These are phyloP conservation scores for Megalurothrips usitatus DNA, from an alignment of 2,888 invertebrate genomes.

Conservation along the genomic window DNA sequence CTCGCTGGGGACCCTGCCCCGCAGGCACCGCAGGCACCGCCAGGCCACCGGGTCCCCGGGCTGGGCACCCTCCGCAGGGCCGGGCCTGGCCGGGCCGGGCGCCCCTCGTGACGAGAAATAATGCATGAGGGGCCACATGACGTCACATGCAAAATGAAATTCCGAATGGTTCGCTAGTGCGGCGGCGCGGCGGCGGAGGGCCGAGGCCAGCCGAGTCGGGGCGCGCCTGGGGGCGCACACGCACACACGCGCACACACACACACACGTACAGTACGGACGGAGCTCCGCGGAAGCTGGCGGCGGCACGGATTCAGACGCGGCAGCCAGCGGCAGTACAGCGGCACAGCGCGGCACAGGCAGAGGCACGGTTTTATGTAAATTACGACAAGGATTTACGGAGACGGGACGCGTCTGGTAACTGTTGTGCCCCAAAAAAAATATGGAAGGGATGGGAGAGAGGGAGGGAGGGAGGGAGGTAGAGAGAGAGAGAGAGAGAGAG, in stretches of 20 bases:
- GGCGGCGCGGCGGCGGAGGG: background rate
- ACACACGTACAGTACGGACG: no score
- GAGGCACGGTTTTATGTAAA: constrained; percentile 25
- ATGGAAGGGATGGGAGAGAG: background rate
- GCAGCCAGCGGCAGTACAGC: background rate
- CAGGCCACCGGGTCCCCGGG: no score
- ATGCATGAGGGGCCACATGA: constrained; percentile 14
- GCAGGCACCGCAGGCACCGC: no score
- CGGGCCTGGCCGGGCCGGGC: background rate
- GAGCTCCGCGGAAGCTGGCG: no score
- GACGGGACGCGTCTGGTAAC: constrained; percentile 21
- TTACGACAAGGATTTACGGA: constrained; percentile 22
- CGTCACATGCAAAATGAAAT: constrained; percentile 25
- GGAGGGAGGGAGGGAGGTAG: background rate
- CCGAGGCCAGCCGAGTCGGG: background rate
- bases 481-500: background rate
- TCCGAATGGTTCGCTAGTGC: constrained; percentile 8
- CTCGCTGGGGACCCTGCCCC: no score
- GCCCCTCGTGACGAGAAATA: background rate
- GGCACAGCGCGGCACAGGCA: background rate
- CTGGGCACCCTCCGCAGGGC: background rate
- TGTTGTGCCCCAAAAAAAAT: background rate
- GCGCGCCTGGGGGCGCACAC: no score
- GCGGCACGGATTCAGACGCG: constrained; percentile 1
- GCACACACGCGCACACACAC: no score